These are phyloP conservation scores for Scophthalmus maximus DNA, from an alignment of 2,113 vertebrate species.

Conservation along the genomic window DNA sequence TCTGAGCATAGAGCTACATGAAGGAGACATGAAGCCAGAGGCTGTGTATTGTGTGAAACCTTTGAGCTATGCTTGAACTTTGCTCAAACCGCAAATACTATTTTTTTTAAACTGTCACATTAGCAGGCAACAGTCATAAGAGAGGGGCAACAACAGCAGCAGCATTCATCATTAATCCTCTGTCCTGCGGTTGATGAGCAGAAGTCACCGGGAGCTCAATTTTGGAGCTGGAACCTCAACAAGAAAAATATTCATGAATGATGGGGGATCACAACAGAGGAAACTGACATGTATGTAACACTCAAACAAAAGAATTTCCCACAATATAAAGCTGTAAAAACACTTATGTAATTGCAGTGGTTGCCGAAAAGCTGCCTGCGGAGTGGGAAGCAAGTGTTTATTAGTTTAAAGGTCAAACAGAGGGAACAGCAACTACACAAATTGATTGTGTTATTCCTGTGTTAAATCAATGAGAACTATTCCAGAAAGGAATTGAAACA, in stretches of 20 bases:
- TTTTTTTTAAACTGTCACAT: too few relatives aligned
- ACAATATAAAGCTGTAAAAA: constrained; percentile 23
- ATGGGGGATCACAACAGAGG: not conserved
- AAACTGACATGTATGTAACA: not conserved
- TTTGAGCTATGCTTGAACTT: not conserved
- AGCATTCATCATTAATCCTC: not conserved
- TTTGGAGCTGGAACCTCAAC: not conserved
- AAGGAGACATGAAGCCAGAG: constrained; percentile 2
- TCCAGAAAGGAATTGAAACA: constrained; percentile 31
- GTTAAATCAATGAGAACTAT: constrained; percentile 49
- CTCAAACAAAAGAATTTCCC: constrained; percentile 11
- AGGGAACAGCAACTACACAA: constrained; percentile 32
- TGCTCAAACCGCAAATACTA: not conserved
- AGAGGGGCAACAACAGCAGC: not conserved
- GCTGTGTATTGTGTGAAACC: not conserved
- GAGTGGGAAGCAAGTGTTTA: constrained; percentile 40
- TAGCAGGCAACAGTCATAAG: too few relatives aligned
- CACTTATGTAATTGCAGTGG: constrained; percentile 27
- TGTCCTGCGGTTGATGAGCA: not conserved
- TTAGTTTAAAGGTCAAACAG: constrained; percentile 60
- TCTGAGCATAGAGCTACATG: not conserved
- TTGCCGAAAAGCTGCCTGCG: constrained; percentile 15
- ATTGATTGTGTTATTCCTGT: constrained; percentile 59
- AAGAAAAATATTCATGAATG: constrained; percentile 8
- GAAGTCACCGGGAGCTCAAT: not conserved